A percentile compares a stretch with the other conserved stretches of the same genome.
Conservation (phyloP, 2,113 vertebrate genomes). For the Petrocephalus zakoni region DNA sequence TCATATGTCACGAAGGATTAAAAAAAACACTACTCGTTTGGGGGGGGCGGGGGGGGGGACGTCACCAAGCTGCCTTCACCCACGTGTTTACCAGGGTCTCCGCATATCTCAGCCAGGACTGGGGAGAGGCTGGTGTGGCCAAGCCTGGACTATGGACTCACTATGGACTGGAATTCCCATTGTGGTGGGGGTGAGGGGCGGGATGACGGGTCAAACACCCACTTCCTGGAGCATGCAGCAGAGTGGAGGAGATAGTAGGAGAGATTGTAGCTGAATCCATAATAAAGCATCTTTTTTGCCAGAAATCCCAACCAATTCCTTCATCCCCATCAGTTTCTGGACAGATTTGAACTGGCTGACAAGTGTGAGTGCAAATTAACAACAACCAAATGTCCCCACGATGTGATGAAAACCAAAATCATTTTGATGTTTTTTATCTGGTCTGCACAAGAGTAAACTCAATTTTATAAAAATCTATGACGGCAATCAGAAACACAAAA, state of each 20-base stretch:
- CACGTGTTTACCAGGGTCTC: background rate
- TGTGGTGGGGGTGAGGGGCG: background rate
- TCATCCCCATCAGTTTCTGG: slow-evolving; percentile 1
- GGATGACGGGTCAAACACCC: slow-evolving; percentile 10
- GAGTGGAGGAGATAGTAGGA: slow-evolving; percentile 52
- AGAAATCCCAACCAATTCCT: background rate
- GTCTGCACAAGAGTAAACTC: too few relatives aligned
- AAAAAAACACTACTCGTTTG: background rate
- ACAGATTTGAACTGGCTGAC: background rate
- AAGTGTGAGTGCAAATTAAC: background rate
- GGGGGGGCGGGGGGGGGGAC: slow-evolving; percentile 22
- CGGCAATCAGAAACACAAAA: too few relatives aligned
- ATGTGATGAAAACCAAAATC: too few relatives aligned
- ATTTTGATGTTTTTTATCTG: too few relatives aligned
- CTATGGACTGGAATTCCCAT: background rate
- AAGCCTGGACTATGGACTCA: background rate
- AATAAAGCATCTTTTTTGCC: slow-evolving; percentile 45
- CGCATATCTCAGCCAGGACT: background rate
- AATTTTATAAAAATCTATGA: too few relatives aligned
- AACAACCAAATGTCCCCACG: background rate
- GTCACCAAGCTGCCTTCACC: background rate
- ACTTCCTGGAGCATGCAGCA: slow-evolving; percentile 31
- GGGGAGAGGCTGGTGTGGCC: background rate
- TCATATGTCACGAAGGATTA: slow-evolving; percentile 51
- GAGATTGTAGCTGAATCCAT: slow-evolving; percentile 53